Conservation (phyloP, 2,888 invertebrate species). For the Agriotes lineatus region DNA sequence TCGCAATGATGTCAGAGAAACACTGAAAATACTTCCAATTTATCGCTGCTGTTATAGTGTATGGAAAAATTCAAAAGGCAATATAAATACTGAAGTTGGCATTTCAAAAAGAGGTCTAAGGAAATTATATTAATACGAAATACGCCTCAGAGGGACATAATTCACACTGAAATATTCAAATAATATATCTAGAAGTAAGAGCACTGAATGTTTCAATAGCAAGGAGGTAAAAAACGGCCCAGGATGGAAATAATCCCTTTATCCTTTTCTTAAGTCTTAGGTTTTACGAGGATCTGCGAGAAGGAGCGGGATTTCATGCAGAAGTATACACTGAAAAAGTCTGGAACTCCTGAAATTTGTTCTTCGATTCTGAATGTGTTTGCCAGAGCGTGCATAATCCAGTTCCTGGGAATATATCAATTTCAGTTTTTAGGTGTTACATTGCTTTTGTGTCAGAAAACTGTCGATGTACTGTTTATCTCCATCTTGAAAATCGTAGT, state of each 20-base stretch:
- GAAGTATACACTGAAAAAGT: conserved; percentile 9
- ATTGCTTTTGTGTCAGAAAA: conserved; percentile 29
- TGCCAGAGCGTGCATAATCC: conserved; percentile 33
- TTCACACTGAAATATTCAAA: conserved; percentile 13
- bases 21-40: too few relatives aligned
- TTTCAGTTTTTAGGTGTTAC: conserved; percentile 28
- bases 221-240: conserved; percentile 1
- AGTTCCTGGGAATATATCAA: conserved; percentile 24
- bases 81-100: too few relatives aligned
- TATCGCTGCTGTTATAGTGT: too few relatives aligned
- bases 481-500: conserved; percentile 16
- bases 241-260: conserved; percentile 8
- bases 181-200: conserved; percentile 10
- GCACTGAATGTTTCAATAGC: conserved; percentile 13
- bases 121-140: too few relatives aligned
- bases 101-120: too few relatives aligned
- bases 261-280: conserved; percentile 4
- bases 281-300: not conserved
- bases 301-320: not conserved
- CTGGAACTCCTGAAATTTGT: conserved; percentile 19
- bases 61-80: too few relatives aligned
- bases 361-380: conserved; percentile 27
- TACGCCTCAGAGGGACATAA: conserved; percentile 4
- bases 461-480: conserved; percentile 28
- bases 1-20: too few relatives aligned